Percentiles rank a stretch among this genome's conserved stretches.
These are phyloP conservation scores for Rhimphoctona megacephalus DNA, from an alignment of 2,888 invertebrate genomes.

Conservation along the genomic window DNA sequence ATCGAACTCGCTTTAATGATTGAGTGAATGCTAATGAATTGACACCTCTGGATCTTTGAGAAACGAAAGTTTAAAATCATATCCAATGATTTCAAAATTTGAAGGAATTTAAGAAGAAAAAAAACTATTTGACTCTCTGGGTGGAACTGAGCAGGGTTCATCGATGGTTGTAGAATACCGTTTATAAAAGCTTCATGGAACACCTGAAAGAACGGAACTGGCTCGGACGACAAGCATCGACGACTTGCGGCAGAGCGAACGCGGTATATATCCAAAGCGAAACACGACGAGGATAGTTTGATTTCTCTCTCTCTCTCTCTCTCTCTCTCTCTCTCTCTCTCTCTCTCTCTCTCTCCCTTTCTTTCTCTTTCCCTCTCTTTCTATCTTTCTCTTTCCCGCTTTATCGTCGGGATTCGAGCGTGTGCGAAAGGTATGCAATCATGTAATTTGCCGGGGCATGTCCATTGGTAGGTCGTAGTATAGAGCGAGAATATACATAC, in stretches of 20 bases:
- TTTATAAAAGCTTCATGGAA: slow-evolving; percentile 10
- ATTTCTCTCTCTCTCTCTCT: slow-evolving; percentile 24
- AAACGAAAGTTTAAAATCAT: background rate
- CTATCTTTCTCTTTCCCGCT: slow-evolving; percentile 12
- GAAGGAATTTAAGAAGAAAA: background rate
- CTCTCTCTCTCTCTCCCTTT: slow-evolving; percentile 12
- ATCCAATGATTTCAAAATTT: background rate
- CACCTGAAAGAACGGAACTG: slow-evolving; percentile 57
- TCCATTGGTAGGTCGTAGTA: slow-evolving; percentile 67
- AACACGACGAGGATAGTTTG: slow-evolving; percentile 61
- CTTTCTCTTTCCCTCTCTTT: slow-evolving; percentile 23
- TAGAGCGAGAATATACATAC: slow-evolving; percentile 37
- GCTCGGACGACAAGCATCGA: slow-evolving; percentile 51
- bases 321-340: slow-evolving; percentile 20
- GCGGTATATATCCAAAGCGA: slow-evolving; percentile 64
- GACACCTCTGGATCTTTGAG: background rate
- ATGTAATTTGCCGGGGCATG: slow-evolving; percentile 75
- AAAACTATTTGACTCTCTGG: background rate
- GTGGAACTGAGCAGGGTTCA: background rate
- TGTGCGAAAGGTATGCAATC: slow-evolving; percentile 78
- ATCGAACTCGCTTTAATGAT: background rate
- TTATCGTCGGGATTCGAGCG: slow-evolving; percentile 50
- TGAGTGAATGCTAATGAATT: background rate
- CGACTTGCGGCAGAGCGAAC: slow-evolving; percentile 56
- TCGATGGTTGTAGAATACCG: slow-evolving; percentile 24